Evolutionary conservation across 1,140 invertebrate genomes (phyloP).

Genomic region (Drosophila baimaii): DNA sequence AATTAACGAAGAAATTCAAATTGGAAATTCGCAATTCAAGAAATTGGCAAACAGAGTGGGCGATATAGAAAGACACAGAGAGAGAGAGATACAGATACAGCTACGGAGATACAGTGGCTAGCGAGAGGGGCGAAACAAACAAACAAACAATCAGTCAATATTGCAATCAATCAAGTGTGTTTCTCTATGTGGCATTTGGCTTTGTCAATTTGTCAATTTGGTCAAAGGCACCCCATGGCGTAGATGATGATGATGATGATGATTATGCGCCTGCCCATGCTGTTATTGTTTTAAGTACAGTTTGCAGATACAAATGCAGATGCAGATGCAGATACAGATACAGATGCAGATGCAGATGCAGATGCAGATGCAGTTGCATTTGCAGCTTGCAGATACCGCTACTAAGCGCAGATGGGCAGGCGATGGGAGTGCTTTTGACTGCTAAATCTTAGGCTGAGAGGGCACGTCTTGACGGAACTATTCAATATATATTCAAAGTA

Average conservation of each 20-base stretch:
- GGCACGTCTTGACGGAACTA: conserved; percentile 12
- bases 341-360: not conserved
- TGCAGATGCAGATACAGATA: too few relatives aligned
- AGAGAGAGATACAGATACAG: not conserved
- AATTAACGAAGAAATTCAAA: conserved; percentile 48
- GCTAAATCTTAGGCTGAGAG: not conserved
- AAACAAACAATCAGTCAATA: conserved; percentile 72
- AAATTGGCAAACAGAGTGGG: conserved; percentile 20
- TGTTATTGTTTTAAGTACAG: conserved; percentile 11
- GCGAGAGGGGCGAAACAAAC: not conserved
- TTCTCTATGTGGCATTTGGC: conserved; percentile 62
- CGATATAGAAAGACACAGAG: conserved; percentile 8
- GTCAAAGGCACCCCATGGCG: conserved; percentile 6
- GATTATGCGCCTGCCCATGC: not conserved
- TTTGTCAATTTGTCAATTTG: conserved; percentile 64
- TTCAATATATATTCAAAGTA: conserved; percentile 26
- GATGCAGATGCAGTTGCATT: not conserved
- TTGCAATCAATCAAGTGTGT: conserved; percentile 77
- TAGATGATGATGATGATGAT: not conserved
- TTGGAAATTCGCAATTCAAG: conserved; percentile 41
- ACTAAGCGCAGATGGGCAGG: not conserved
- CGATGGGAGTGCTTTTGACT: too few relatives aligned
- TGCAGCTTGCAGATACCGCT: not conserved
- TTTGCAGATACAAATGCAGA: not conserved
- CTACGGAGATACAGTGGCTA: not conserved